These are phyloP conservation scores for Amphimallon solstitiale DNA, from an alignment of 2,888 invertebrate species.

Conservation along the genomic window DNA sequence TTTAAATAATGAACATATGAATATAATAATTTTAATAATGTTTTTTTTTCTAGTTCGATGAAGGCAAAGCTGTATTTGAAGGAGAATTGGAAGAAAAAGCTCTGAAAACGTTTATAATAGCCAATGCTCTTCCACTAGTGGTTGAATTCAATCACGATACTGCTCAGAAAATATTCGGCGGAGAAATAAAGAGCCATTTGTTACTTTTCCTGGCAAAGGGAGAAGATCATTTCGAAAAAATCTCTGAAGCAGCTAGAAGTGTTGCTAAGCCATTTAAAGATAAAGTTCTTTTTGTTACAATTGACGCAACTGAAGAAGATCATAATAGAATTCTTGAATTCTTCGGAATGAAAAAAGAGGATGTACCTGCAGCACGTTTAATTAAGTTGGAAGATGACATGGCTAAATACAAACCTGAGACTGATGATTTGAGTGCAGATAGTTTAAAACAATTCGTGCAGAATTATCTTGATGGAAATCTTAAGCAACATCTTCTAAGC, in stretches of 20 bases:
- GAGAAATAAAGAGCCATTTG: slow-evolving; percentile 96
- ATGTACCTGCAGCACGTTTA: slow-evolving; percentile 88
- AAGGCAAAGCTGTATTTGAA: slow-evolving; percentile 78
- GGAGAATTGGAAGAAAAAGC: slow-evolving; percentile 73
- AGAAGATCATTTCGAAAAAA: slow-evolving; percentile 83
- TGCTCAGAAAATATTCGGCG: slow-evolving; percentile 98
- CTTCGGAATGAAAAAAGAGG: slow-evolving; percentile 96
- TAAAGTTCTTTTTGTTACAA: slow-evolving; percentile 93
- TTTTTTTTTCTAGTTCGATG: slow-evolving; percentile 77
- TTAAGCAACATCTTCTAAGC: slow-evolving; percentile 94
- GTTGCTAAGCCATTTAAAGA: slow-evolving; percentile 92
- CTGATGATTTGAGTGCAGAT: slow-evolving; percentile 75
- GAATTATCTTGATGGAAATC: slow-evolving; percentile 88
- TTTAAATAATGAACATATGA: no score
- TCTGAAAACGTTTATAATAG: slow-evolving; percentile 84
- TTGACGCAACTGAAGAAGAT: slow-evolving; percentile 95
- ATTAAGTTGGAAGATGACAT: slow-evolving; percentile 97
- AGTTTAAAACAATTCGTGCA: slow-evolving; percentile 83
- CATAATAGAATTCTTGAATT: slow-evolving; percentile 98
- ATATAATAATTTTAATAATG: no score
- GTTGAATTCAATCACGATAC: slow-evolving; percentile 98
- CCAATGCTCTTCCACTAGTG: slow-evolving; percentile 87
- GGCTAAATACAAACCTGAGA: slow-evolving; percentile 95
- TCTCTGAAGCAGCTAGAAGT: slow-evolving; percentile 79
- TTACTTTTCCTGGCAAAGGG: slow-evolving; percentile 95